A percentile compares a stretch with the other conserved stretches of the same genome.
These are phyloP conservation scores for Aegotheles bennettii DNA, from an alignment of 2,113 vertebrate genomes.

Conservation along the genomic window DNA sequence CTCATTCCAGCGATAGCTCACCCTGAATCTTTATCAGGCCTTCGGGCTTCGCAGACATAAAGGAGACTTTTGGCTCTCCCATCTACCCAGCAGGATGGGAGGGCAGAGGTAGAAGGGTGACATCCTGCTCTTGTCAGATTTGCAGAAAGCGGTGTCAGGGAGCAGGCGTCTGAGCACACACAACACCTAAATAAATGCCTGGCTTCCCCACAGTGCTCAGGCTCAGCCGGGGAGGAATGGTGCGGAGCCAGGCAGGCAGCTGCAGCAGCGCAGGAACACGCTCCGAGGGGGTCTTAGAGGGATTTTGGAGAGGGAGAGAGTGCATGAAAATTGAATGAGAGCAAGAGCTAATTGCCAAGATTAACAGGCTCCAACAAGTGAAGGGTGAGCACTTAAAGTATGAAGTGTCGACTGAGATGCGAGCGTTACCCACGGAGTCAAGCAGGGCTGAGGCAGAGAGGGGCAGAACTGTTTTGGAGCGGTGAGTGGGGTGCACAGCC, in stretches of 20 bases:
- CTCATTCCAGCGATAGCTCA: constrained; percentile 38
- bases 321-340: constrained; percentile 9
- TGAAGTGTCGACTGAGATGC: constrained; percentile 3
- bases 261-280: constrained; percentile 3
- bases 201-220: background rate
- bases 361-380: constrained; percentile 47
- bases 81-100: background rate
- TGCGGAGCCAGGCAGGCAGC: constrained; percentile 30
- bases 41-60: background rate
- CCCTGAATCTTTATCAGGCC: constrained; percentile 58
- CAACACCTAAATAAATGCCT: constrained; percentile 19
- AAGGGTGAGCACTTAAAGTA: constrained; percentile 43
- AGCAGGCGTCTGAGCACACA: background rate
- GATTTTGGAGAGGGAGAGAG: constrained; percentile 3
- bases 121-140: background rate
- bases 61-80: constrained; percentile 4
- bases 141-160: background rate
- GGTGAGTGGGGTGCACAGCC: background rate
- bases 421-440: background rate
- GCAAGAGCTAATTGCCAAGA: constrained; percentile 47
- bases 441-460: background rate
- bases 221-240: background rate
- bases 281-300: constrained; percentile 25
- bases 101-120: constrained; percentile 22
- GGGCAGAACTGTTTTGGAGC: background rate